Evolutionary conservation across 2,113 vertebrate genomes (phyloP).

Genomic region (Cairina moschata): DNA sequence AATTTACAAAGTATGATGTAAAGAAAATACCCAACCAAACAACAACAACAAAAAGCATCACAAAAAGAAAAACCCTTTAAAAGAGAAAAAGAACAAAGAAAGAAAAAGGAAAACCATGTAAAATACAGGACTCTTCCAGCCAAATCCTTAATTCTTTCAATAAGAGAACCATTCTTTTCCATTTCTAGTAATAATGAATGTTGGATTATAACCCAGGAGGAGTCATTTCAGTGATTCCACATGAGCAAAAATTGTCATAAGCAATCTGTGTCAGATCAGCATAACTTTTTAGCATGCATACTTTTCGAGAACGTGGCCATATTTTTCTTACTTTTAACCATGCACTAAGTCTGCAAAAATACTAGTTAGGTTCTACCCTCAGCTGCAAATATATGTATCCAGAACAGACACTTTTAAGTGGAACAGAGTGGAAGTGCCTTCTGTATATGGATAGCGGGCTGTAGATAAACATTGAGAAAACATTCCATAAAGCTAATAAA

Average conservation of each 20-base stretch:
- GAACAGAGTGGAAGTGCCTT: not conserved
- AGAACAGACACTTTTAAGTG: not conserved
- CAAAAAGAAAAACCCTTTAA: too few relatives aligned
- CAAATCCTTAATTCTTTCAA: too few relatives aligned
- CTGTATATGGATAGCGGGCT: not conserved
- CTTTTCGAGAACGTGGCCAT: not conserved
- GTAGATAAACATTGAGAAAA: not conserved
- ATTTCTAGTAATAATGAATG: not conserved
- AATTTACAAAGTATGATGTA: not conserved
- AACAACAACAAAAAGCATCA: too few relatives aligned
- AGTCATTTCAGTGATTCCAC: not conserved
- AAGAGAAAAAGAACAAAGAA: too few relatives aligned
- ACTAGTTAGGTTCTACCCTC: not conserved
- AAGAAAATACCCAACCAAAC: too few relatives aligned
- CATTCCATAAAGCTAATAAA: not conserved
- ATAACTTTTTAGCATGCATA: not conserved
- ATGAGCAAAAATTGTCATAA: not conserved
- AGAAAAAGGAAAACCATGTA: too few relatives aligned
- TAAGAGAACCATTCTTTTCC: not conserved
- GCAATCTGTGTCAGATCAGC: not conserved
- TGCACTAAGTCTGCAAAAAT: not conserved
- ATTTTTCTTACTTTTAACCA: not conserved
- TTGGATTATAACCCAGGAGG: not conserved
- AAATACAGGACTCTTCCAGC: not conserved
- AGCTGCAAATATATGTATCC: not conserved